Base-by-base conservation (phyloP, 2,797 vertebrate genomes). In the Menidia menidia region DNA sequence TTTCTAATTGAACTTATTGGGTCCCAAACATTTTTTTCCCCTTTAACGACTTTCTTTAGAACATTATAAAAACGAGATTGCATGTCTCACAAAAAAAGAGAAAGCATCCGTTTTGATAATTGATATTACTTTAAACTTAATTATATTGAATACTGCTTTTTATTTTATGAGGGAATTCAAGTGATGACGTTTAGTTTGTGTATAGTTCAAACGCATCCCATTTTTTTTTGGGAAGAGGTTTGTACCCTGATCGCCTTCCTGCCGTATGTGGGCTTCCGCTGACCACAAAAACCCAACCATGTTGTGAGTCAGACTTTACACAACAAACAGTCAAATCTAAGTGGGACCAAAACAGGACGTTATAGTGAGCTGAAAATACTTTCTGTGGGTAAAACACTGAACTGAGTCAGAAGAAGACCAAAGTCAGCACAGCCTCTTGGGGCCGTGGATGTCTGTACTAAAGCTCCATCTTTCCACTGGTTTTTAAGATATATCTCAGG, bases 261-360 rank as follows among this genome's bases (percentile, higher is more conserved):
- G 57, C 68, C 68, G 61, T 13, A 2, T 69, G 71, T 72, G 69
- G 62, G 58, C 59, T 32, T 18, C 15, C 25, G 48, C 31, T 31
- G 15, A 18, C 35, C 58, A 39, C 59, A 58, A 58, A 13, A 59
- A 30, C 16, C 25, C 57, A 55, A 63, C 47, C 44, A 3, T 61
- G 14, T 6, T 16, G 52, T 82, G 77, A 89, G 66, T 84, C 82
- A 86, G 1, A 1, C 61, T 81, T 71, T 59, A 72, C 62, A 51
- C 42, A 78, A 73, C 55, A 77, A 72, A 44, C 57, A 32, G 47
- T 35, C 45, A 19, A 67, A 6, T 7, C 4, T 3, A 41, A 54
- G 51, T 1, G 3, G 52, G 45, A 70, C 52, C 4, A 63, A 74
- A 85, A 75, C 54, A 80, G 82, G 76, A 85, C 68, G 69, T 63